Evolutionary conservation across 2,888 invertebrate genomes (phyloP), one percentile per base, ranked within the genome.

Genomic region (Nipponacmea schrenckii): DNA sequence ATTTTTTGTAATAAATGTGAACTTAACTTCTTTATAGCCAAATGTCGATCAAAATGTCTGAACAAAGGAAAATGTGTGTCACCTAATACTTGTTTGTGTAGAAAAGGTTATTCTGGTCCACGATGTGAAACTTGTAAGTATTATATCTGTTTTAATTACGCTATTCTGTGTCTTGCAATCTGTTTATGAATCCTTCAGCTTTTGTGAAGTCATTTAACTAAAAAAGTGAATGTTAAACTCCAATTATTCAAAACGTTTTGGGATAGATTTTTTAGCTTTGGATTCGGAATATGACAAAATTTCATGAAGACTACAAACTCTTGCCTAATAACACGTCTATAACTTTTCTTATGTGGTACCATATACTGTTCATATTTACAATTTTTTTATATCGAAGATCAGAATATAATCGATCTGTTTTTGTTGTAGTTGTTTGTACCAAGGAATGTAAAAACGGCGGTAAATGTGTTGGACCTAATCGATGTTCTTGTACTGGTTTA

Each of bases 41-140:
- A 92, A 78, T 96, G 96, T 85, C 87, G 91, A 71, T 95, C 95
- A 0, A 91, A 93, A 0, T 96, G 96, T 83, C 86, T 91, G 74
- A 95, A 96, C 84, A 94, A 93, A 0, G 96, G 96, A 0, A 91
- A 91, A n/a, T 96, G 96, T 85, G 90, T 95, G 0, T 91, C 93
- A 0, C 91, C 93, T 12, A 93, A 95, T 85, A 91, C 92, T 1
- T 96, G 96, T 80, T 93, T 94, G 79, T 96, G 96, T 84, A 92
- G 94, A 0, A 70, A 77, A 20, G 85, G 86, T 20, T 81, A 75
- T 70, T 76, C 68, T 70, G 83, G 83, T 4, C 62, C 70, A 0
- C 74, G 81, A 46, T 87, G 87, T 76, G 81, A 83, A 72, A 77
- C 81, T 72, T 78, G 86, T 86, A 79, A 80, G 84, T 75, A 17